A percentile compares a stretch with the other conserved stretches of the same genome.
phyloP scores from a whole-genome alignment of 2,888 invertebrate genomes.

The Lomographa bimaculata region DNA sequence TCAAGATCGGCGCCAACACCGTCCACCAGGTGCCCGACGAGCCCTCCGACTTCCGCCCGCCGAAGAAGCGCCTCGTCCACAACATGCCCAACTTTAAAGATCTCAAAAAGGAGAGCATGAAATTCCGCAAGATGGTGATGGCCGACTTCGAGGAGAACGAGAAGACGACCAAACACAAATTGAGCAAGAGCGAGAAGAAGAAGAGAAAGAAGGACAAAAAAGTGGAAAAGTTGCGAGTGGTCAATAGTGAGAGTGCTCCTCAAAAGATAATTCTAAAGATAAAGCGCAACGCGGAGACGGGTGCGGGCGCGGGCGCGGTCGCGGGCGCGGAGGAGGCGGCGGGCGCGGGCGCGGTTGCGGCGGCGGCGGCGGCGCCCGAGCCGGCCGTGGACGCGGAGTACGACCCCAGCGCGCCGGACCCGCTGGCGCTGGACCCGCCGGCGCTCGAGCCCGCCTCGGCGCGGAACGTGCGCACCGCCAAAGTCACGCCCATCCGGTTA shows the following conservation, averaged over 20 bases:
- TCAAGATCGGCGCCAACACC: slow-evolving; percentile 87
- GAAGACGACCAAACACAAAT: slow-evolving; percentile 73
- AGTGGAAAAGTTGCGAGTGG: slow-evolving; percentile 78
- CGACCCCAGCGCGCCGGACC: slow-evolving; percentile 73
- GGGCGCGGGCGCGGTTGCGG: slow-evolving; percentile 56
- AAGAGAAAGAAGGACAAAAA: slow-evolving; percentile 83
- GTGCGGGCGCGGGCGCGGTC: slow-evolving; percentile 48
- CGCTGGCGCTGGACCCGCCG: slow-evolving; percentile 72
- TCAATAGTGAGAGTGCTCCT: slow-evolving; percentile 83
- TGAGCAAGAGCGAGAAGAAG: slow-evolving; percentile 67
- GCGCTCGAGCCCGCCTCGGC: slow-evolving; percentile 72
- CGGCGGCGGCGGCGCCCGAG: slow-evolving; percentile 57
- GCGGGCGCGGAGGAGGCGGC: slow-evolving; percentile 43
- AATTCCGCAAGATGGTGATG: slow-evolving; percentile 92
- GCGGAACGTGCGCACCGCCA: slow-evolving; percentile 85
- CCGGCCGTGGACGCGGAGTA: slow-evolving; percentile 69
- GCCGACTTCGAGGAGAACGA: slow-evolving; percentile 91
- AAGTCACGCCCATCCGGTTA: slow-evolving; percentile 91
- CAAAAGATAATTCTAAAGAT: slow-evolving; percentile 90
- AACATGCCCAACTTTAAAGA: slow-evolving; percentile 89
- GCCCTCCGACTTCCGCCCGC: slow-evolving; percentile 86
- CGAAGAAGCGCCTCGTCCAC: slow-evolving; percentile 89
- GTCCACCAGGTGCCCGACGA: slow-evolving; percentile 79
- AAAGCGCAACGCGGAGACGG: slow-evolving; percentile 76
- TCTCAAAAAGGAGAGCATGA: slow-evolving; percentile 93